These are phyloP conservation scores for Acanthurus lineatus DNA, from an alignment of 2,797 vertebrate genomes.

Conservation along the genomic window DNA sequence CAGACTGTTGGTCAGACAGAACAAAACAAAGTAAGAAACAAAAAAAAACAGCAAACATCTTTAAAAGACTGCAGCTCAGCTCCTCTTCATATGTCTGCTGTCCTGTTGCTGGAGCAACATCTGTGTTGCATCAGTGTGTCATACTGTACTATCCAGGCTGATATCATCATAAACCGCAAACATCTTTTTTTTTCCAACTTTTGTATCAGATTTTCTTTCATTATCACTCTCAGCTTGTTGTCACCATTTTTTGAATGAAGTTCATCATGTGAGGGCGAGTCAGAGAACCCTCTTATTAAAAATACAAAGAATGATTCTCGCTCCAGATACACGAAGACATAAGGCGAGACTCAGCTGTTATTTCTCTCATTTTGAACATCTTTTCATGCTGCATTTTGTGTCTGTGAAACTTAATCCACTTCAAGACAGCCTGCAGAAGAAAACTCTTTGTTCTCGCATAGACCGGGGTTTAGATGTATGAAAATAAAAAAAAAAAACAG, in stretches of 20 bases:
- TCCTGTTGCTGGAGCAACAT: conserved; percentile 7
- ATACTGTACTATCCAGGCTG: conserved; percentile 12
- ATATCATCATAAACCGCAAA: conserved; percentile 16
- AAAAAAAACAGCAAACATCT: not conserved
- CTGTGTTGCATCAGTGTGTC: conserved; percentile 7
- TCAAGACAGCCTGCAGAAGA: not conserved
- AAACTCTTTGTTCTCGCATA: conserved; percentile 9
- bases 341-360: conserved; percentile 1
- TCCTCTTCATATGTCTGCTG: not conserved
- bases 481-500: conserved; percentile 13
- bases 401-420: conserved; percentile 28
- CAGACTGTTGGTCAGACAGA: not conserved
- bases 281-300: conserved; percentile 19
- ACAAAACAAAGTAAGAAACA: not conserved
- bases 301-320: conserved; percentile 15
- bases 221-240: conserved; percentile 34
- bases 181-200: not conserved
- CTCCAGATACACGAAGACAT: conserved; percentile 6
- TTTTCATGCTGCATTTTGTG: conserved; percentile 29
- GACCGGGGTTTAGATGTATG: conserved; percentile 11
- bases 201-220: conserved; percentile 13
- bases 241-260: conserved; percentile 26
- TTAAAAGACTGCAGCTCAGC: not conserved
- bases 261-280: not conserved
- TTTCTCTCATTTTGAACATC: conserved; percentile 15